Percentiles rank a stretch among this genome's conserved stretches.
Conservation (phyloP, 1,140 invertebrate genomes). For the Idris sp. region DNA sequence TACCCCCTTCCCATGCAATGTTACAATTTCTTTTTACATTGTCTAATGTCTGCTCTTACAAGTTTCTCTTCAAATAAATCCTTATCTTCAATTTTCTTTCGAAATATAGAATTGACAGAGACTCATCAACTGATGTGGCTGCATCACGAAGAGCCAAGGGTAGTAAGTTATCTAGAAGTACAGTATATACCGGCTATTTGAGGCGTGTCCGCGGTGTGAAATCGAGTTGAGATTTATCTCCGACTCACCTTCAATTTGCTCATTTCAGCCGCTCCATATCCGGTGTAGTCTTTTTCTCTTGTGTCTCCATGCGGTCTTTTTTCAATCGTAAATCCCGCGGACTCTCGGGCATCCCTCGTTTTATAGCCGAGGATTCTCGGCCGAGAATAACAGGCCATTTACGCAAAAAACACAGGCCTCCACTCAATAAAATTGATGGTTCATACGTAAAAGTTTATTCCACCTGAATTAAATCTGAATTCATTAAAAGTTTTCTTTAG, state of each 20-base stretch:
- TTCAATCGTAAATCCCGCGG: conserved; percentile 47
- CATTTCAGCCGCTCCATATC: conserved; percentile 54
- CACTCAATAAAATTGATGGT: conserved; percentile 33
- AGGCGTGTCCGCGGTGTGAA: conserved; percentile 65
- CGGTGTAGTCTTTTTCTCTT: conserved; percentile 49
- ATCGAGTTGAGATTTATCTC: conserved; percentile 66
- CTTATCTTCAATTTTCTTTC: background rate
- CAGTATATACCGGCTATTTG: conserved; percentile 33
- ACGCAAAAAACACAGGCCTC: conserved; percentile 32
- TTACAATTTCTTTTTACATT: no score
- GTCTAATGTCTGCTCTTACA: no score
- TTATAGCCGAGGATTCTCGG: conserved; percentile 29
- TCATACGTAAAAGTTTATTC: conserved; percentile 34
- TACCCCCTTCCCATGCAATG: no score
- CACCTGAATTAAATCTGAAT: conserved; percentile 22
- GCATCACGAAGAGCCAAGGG: conserved; percentile 32
- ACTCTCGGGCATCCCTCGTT: conserved; percentile 25
- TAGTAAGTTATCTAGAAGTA: conserved; percentile 59
- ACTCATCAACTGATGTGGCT: background rate
- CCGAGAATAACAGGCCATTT: conserved; percentile 35
- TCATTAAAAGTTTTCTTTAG: conserved; percentile 10
- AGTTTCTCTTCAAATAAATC: no score
- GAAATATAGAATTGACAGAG: background rate
- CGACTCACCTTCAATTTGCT: conserved; percentile 65
- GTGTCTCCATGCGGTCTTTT: conserved; percentile 51